phyloP scores from a whole-genome alignment of 2,113 vertebrate species.

The Triplophysa siluroides region DNA sequence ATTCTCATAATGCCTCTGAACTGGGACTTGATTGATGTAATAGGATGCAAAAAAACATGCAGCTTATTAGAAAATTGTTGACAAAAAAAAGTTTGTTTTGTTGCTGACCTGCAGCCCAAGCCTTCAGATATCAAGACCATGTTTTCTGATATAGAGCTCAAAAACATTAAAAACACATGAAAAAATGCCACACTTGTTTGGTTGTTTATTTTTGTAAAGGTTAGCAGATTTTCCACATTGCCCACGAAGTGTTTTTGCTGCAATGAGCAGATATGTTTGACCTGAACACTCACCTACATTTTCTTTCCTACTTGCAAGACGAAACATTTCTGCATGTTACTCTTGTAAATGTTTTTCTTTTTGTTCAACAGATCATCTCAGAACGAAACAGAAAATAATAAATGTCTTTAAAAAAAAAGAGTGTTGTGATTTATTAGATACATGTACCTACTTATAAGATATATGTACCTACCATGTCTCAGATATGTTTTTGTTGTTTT shows the following conservation, averaged over 20 bases:
- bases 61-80: conserved; percentile 4
- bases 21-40: conserved; percentile 17
- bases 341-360: conserved; percentile 53
- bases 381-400: conserved; percentile 54
- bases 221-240: conserved; percentile 12
- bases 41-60: neutral
- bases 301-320: conserved; percentile 15
- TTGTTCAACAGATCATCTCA: conserved; percentile 52
- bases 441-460: neutral
- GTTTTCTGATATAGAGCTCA: neutral
- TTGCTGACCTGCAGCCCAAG: neutral
- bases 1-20: neutral
- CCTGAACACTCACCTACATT: conserved; percentile 3
- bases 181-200: neutral
- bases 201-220: conserved; percentile 7
- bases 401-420: conserved; percentile 36
- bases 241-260: neutral
- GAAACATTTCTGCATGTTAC: conserved; percentile 52
- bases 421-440: conserved; percentile 14
- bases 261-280: neutral
- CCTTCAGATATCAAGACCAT: neutral
- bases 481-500: no score
- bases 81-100: neutral
- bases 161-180: neutral
- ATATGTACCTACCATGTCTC: no score